phyloP scores from a whole-genome alignment of 2,113 vertebrate genomes.

The Pelmatolapia mariae region DNA sequence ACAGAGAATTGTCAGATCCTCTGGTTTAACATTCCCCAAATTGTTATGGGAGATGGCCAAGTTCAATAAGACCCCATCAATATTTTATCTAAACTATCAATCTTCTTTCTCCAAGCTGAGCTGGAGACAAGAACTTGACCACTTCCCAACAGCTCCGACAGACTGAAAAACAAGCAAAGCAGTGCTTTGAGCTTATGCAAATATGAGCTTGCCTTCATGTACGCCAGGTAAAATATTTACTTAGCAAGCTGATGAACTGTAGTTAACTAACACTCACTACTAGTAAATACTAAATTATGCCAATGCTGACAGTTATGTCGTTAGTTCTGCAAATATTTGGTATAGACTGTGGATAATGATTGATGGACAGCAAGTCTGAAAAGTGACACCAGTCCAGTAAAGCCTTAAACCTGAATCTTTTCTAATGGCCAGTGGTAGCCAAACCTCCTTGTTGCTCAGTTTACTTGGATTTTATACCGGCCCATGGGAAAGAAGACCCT shows the following conservation, averaged over 20 bases:
- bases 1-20: background rate
- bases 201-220: background rate
- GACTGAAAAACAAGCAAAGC: background rate
- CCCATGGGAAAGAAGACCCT: background rate
- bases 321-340: background rate
- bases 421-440: background rate
- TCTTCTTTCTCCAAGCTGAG: background rate
- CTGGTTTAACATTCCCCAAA: background rate
- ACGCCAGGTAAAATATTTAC: background rate
- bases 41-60: background rate
- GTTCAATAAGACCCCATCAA: background rate
- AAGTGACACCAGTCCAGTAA: background rate
- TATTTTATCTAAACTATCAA: background rate
- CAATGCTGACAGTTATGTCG: background rate
- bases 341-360: background rate
- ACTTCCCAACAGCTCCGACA: background rate
- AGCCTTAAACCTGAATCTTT: background rate
- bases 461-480: background rate
- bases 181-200: background rate
- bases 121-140: background rate
- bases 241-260: background rate
- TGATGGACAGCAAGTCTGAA: background rate
- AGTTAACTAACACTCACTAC: background rate
- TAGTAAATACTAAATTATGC: background rate
- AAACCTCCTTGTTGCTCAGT: background rate